These are phyloP conservation scores for Vidua macroura DNA, from an alignment of 2,113 vertebrate species.

Conservation along the genomic window DNA sequence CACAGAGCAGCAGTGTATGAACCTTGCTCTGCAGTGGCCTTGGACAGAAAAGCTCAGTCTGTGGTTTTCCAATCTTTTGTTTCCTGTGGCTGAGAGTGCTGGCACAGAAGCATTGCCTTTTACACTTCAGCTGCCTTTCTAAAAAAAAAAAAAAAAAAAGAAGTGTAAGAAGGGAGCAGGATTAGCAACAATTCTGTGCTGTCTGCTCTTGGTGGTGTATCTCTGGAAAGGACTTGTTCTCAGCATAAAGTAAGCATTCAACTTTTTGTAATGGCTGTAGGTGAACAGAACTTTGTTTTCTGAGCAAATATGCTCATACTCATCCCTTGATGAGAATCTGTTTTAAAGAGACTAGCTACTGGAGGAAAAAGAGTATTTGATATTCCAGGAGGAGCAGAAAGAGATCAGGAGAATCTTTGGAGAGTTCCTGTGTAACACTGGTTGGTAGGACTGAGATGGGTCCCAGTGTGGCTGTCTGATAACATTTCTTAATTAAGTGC, in stretches of 20 bases:
- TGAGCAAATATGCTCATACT: neutral
- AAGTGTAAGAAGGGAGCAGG: neutral
- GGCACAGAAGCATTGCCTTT: neutral
- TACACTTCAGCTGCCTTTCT: neutral
- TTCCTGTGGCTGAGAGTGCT: neutral
- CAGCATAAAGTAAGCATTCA: neutral
- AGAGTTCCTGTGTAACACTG: neutral
- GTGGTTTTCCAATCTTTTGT: neutral
- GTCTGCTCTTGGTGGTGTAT: neutral
- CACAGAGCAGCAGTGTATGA: neutral
- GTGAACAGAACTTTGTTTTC: neutral
- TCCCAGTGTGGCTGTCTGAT: neutral
- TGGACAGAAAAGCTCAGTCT: neutral
- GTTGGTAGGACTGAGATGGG: neutral
- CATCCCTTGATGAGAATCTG: neutral
- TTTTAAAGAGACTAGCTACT: neutral
- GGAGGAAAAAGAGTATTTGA: neutral
- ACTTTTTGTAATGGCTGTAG: neutral
- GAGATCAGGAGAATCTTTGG: neutral
- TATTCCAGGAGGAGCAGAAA: neutral
- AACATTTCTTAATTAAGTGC: slow-evolving; percentile 27
- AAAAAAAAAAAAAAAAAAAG: neutral
- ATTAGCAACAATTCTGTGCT: neutral
- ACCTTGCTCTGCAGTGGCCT: neutral
- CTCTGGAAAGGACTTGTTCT: neutral